Conservation (phyloP, 37 sponge, comb jelly and placozoan species). For the Chondrosia reniformis region DNA sequence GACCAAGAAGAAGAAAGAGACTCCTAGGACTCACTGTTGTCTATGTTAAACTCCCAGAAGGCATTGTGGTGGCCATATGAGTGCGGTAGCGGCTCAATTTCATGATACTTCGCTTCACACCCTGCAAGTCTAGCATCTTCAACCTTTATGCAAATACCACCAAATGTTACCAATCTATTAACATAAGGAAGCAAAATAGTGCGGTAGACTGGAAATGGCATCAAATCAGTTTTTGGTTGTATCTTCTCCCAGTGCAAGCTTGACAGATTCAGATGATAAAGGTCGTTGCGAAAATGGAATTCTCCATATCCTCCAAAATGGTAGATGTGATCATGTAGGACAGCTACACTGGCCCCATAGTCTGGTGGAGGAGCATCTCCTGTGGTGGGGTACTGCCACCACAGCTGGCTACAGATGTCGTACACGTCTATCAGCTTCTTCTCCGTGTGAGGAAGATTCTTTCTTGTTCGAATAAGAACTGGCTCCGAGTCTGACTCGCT, state of each 20-base stretch:
- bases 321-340: neutral
- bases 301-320: constrained; percentile 2
- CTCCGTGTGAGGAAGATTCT: constrained; percentile 11
- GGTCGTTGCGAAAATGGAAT: constrained; percentile 7
- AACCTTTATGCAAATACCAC: neutral
- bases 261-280: neutral
- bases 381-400: constrained; percentile 1
- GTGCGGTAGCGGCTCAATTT: neutral
- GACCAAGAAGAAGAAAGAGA: too few species aligned
- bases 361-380: constrained; percentile 13
- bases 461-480: neutral
- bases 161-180: neutral
- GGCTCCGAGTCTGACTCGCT: neutral
- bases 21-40: neutral
- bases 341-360: constrained; percentile 10
- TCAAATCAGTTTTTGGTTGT: neutral
- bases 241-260: constrained; percentile 17
- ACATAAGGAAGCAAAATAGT: neutral
- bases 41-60: neutral
- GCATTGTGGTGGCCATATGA: neutral
- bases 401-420: constrained; percentile 12
- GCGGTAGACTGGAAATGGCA: neutral
- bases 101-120: neutral
- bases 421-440: constrained; percentile 20
- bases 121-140: neutral